phyloP scores from a whole-genome alignment of 1,140 invertebrate species.

The Probaryconus sp. region DNA sequence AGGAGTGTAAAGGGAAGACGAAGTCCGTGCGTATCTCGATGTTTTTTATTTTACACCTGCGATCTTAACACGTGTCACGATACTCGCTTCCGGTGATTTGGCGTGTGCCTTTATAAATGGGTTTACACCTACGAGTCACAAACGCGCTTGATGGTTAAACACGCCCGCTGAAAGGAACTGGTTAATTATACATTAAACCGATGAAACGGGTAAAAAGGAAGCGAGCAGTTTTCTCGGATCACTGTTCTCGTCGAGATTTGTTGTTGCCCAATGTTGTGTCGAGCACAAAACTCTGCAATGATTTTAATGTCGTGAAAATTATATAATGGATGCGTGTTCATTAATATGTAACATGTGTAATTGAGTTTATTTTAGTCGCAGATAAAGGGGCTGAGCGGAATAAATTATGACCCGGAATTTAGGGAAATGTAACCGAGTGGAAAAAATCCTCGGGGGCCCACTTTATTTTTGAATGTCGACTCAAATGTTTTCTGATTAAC shows the following conservation, averaged over 20 bases:
- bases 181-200: slow-evolving; percentile 46
- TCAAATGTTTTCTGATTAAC: no score
- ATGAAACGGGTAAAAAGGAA: slow-evolving; percentile 27
- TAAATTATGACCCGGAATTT: slow-evolving; percentile 32
- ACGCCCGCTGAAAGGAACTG: slow-evolving; percentile 37
- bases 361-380: slow-evolving; percentile 53
- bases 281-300: no score
- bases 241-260: not conserved
- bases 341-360: slow-evolving; percentile 52
- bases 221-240: slow-evolving; percentile 19
- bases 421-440: slow-evolving; percentile 34
- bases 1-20: slow-evolving; percentile 1
- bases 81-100: slow-evolving; percentile 60
- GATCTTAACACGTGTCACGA: slow-evolving; percentile 57
- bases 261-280: no score
- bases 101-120: slow-evolving; percentile 63
- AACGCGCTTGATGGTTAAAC: slow-evolving; percentile 30
- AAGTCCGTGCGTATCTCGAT: slow-evolving; percentile 4
- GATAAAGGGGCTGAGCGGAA: slow-evolving; percentile 38
- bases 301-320: no score
- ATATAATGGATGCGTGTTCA: slow-evolving; percentile 24
- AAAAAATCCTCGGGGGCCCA: no score
- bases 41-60: slow-evolving; percentile 58
- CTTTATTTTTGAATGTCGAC: no score
- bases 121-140: slow-evolving; percentile 60